These are phyloP conservation scores for Lordiphosa stackelbergi DNA, from an alignment of 1,140 invertebrate genomes.

Conservation along the genomic window DNA sequence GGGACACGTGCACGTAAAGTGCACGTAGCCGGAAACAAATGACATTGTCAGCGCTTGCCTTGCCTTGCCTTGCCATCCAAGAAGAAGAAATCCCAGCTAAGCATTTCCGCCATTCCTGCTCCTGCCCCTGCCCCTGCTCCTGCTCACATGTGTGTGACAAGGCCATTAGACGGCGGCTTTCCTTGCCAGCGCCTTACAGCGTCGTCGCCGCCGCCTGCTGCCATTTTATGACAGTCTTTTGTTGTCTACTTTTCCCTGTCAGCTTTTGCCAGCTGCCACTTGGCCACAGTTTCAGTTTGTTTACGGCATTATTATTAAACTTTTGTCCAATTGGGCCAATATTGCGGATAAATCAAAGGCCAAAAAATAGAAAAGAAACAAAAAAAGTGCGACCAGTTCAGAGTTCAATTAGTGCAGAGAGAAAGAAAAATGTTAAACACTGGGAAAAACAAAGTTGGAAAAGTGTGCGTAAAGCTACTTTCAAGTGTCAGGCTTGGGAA, in stretches of 20 bases:
- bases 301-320: constrained; percentile 21
- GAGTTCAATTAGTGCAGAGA: constrained; percentile 10
- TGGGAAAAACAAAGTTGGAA: not conserved
- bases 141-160: constrained; percentile 34
- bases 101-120: constrained; percentile 57
- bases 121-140: constrained; percentile 13
- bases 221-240: constrained; percentile 65
- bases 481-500: too few species aligned
- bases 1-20: constrained; percentile 10
- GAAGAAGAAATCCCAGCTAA: constrained; percentile 62
- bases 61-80: constrained; percentile 29
- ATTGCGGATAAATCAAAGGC: constrained; percentile 40
- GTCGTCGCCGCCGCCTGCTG: constrained; percentile 15
- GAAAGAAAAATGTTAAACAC: constrained; percentile 2
- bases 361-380: constrained; percentile 20
- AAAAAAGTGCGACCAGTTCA: not conserved
- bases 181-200: constrained; percentile 28
- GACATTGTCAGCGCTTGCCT: constrained; percentile 65
- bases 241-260: constrained; percentile 39
- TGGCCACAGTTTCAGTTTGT: constrained; percentile 7
- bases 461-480: too few species aligned
- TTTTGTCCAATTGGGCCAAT: constrained; percentile 9
- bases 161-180: constrained; percentile 60
- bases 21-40: constrained; percentile 62
- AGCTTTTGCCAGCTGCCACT: constrained; percentile 4